These are phyloP conservation scores for Labroides dimidiatus DNA, from an alignment of 2,797 vertebrate genomes.

Conservation along the genomic window DNA sequence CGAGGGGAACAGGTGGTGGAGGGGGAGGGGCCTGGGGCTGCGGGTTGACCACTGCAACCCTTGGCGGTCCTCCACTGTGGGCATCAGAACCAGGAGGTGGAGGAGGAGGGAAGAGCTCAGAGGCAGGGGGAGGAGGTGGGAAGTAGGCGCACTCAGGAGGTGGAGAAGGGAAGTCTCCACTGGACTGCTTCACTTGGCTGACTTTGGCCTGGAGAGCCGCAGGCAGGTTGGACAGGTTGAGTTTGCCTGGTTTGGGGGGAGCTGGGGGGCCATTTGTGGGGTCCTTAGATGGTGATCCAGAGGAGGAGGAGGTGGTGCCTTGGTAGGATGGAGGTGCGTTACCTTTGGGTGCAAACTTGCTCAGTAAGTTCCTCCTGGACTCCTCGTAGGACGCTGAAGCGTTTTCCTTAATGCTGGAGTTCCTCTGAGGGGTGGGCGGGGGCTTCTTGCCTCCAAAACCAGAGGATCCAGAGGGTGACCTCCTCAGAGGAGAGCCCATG, in stretches of 20 bases:
- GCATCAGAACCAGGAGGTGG: conserved; percentile 85
- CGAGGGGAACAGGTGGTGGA: conserved; percentile 67
- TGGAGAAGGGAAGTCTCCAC: conserved; percentile 88
- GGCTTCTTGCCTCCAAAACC: conserved; percentile 88
- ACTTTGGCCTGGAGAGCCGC: conserved; percentile 86
- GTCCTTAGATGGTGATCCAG: conserved; percentile 88
- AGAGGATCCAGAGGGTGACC: conserved; percentile 82
- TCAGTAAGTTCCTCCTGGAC: conserved; percentile 90
- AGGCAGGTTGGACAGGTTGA: conserved; percentile 89
- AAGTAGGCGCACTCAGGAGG: conserved; percentile 90
- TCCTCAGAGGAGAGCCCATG: conserved; percentile 83
- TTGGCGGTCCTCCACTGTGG: conserved; percentile 79
- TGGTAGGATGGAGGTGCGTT: conserved; percentile 38
- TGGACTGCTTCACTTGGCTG: conserved; percentile 82
- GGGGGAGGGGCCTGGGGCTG: conserved; percentile 91
- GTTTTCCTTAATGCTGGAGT: conserved; percentile 89
- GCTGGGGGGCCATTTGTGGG: conserved; percentile 82
- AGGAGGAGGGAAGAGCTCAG: conserved; percentile 91
- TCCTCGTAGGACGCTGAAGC: conserved; percentile 87
- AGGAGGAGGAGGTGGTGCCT: conserved; percentile 69
- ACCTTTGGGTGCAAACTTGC: conserved; percentile 88
- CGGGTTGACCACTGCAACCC: conserved; percentile 93
- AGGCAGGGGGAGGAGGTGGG: conserved; percentile 88
- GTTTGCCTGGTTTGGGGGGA: conserved; percentile 94
- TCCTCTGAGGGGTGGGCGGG: conserved; percentile 92